A percentile compares a stretch with the other conserved stretches of the same genome.
Conservation (phyloP, 2,888 invertebrate species). For the Eupeodes luniger region DNA sequence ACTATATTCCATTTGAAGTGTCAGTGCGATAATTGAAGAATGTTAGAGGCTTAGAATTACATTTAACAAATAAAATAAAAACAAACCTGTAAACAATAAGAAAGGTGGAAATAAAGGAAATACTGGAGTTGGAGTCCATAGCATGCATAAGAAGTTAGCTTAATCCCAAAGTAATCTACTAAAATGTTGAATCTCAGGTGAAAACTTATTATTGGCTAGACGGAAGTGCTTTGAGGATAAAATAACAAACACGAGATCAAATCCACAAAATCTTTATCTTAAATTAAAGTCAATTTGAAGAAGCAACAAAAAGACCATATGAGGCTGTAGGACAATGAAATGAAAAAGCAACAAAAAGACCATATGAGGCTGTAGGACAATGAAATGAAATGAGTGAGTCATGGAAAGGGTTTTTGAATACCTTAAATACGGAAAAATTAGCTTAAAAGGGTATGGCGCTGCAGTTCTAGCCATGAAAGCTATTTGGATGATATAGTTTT, state of each 20-base stretch:
- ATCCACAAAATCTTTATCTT: neutral
- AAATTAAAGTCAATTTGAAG: neutral
- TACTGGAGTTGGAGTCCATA: neutral
- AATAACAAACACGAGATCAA: neutral
- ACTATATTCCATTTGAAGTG: conserved; percentile 55
- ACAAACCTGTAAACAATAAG: neutral
- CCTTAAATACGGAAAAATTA: no score
- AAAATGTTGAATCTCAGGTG: conserved; percentile 14
- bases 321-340: no score
- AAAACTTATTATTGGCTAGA: conserved; percentile 6
- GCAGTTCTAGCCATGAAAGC: no score
- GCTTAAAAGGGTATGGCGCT: no score
- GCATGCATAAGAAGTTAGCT: conserved; percentile 3
- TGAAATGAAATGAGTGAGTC: no score
- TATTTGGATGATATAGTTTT: no score
- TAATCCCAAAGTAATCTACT: neutral
- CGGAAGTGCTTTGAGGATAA: neutral
- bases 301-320: no score
- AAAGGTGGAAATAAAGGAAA: neutral
- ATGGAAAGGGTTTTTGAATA: no score
- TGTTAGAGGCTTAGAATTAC: conserved; percentile 43
- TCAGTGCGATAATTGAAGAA: conserved; percentile 66
- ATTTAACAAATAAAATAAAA: neutral
- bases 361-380: no score
- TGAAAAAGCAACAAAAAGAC: no score